phyloP scores from a whole-genome alignment of 2,797 vertebrate genomes.

The Pseudochirops corinnae region DNA sequence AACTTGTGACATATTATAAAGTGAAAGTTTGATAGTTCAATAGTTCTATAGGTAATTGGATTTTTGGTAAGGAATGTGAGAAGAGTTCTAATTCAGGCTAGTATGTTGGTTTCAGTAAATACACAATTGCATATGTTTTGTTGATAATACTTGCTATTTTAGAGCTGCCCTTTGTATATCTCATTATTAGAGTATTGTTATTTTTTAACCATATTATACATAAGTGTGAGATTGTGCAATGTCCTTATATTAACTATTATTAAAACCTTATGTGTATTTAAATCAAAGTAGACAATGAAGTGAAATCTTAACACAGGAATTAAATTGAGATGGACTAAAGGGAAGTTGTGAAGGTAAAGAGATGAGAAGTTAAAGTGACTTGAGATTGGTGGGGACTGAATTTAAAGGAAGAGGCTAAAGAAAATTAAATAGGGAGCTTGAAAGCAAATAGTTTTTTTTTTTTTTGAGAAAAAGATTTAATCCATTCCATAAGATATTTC shows the following conservation, averaged over 20 bases:
- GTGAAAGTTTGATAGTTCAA: neutral
- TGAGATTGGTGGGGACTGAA: neutral
- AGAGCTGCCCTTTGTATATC: neutral
- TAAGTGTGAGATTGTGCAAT: neutral
- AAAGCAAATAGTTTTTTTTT: neutral
- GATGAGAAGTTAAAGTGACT: neutral
- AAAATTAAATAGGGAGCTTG: neutral
- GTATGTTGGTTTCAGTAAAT: neutral
- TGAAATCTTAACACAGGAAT: neutral
- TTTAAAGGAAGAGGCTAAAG: neutral
- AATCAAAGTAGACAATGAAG: neutral
- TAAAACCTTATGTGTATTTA: neutral
- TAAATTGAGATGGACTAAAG: neutral
- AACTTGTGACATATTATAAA: neutral
- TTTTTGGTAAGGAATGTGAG: neutral
- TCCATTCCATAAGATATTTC: neutral
- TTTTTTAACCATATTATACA: neutral
- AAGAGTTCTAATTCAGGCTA: neutral
- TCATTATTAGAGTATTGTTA: neutral
- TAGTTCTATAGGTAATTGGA: neutral
- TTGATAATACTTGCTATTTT: neutral
- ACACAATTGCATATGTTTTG: neutral
- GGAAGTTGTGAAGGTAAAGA: neutral
- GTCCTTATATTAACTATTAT: neutral
- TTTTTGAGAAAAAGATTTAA: neutral